Percentiles rank a stretch among this genome's conserved stretches.
Evolutionary conservation across 2,113 vertebrate genomes (phyloP).

Genomic region (Dascyllus trimaculatus): DNA sequence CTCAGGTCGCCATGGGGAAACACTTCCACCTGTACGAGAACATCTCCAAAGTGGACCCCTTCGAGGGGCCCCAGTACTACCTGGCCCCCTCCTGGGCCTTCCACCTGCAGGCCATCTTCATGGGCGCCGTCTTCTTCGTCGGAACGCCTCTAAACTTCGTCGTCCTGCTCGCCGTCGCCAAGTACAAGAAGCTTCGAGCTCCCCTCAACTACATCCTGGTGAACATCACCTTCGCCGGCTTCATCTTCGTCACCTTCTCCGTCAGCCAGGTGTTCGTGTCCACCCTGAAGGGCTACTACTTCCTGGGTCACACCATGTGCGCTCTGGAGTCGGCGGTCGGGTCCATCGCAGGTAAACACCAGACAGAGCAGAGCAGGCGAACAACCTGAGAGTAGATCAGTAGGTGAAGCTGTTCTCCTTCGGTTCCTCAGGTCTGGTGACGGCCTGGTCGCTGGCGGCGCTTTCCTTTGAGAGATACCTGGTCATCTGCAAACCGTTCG

Average conservation of each 20-base stretch:
- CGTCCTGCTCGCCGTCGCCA: conserved; percentile 84
- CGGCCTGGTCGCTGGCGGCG: conserved; percentile 88
- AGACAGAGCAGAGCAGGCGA: no score
- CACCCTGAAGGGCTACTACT: conserved; percentile 84
- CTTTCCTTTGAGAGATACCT: conserved; percentile 88
- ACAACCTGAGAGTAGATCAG: no score
- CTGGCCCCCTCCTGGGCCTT: conserved; percentile 89
- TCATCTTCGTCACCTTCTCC: conserved; percentile 84
- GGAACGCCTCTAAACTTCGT: conserved; percentile 85
- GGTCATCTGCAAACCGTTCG: conserved; percentile 90
- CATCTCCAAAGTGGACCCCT: conserved; percentile 82
- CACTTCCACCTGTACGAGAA: conserved; percentile 88
- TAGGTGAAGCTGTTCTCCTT: not conserved
- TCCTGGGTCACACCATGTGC: conserved; percentile 85
- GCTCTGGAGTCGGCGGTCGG: conserved; percentile 83
- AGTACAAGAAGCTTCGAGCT: conserved; percentile 88
- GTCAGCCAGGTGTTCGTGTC: conserved; percentile 85
- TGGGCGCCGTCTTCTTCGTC: conserved; percentile 85
- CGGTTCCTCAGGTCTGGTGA: conserved; percentile 75
- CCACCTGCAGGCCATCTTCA: conserved; percentile 86
- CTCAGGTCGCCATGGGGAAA: conserved; percentile 79
- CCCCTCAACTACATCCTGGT: conserved; percentile 91
- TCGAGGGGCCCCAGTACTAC: conserved; percentile 90
- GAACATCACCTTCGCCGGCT: conserved; percentile 84
- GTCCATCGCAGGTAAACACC: conserved; percentile 57